phyloP scores from a whole-genome alignment of 2,113 vertebrate species.

The Pleuronectes platessa region DNA sequence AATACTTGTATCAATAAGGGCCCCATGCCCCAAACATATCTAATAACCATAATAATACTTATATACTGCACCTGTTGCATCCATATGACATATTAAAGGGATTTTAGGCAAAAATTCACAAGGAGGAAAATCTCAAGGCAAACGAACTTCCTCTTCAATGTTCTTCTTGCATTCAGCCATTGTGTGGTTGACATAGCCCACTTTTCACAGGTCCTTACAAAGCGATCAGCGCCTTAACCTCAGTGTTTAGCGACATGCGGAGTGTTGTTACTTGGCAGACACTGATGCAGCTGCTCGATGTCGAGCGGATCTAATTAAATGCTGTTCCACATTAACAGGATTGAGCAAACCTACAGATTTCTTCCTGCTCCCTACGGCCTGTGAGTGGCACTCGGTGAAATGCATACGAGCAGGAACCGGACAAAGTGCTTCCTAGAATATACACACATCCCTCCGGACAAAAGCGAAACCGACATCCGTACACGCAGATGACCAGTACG shows the following conservation, averaged over 20 bases:
- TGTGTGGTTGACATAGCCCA: conserved; percentile 13
- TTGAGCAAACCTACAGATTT: conserved; percentile 74
- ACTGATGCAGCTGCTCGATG: conserved; percentile 60
- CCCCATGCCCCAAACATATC: too few relatives aligned
- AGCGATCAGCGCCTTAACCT: conserved; percentile 13
- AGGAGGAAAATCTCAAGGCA: background rate
- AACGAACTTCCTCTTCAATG: conserved; percentile 24
- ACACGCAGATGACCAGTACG: conserved; percentile 52
- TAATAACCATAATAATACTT: background rate
- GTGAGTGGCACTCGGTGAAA: conserved; percentile 81
- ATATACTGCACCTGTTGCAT: background rate
- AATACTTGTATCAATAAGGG: too few relatives aligned
- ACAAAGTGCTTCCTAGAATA: conserved; percentile 68
- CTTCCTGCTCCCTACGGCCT: conserved; percentile 58
- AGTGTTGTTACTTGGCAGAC: conserved; percentile 38
- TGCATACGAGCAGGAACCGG: conserved; percentile 73
- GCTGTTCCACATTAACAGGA: conserved; percentile 86
- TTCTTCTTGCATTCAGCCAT: background rate
- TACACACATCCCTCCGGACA: conserved; percentile 62
- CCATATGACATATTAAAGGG: background rate
- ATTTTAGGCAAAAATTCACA: background rate
- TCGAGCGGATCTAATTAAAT: conserved; percentile 82
- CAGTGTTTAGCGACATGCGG: conserved; percentile 39
- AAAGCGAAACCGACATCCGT: conserved; percentile 73
- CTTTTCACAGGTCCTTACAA: conserved; percentile 32